Conservation (phyloP, 2,888 invertebrate genomes). For the Acanthacorydalis orientalis region DNA sequence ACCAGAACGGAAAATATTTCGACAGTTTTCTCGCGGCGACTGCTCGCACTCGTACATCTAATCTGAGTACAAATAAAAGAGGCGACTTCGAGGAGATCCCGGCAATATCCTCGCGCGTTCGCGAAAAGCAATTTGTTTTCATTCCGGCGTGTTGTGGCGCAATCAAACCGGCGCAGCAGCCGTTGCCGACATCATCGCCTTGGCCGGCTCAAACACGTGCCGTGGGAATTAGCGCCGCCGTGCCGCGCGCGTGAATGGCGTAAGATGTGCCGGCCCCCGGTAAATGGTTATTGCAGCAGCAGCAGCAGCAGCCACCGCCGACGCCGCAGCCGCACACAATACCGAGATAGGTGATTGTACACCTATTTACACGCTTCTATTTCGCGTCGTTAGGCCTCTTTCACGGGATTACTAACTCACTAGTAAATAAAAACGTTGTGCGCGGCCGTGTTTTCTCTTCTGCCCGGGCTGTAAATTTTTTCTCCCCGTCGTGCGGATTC, state of each 20-base stretch:
- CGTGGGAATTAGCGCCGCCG: constrained; percentile 19
- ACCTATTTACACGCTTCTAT: too few species aligned
- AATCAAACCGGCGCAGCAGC: constrained; percentile 14
- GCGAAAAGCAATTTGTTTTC: constrained; percentile 26
- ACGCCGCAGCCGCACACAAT: too few species aligned
- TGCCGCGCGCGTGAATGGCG: constrained; percentile 4
- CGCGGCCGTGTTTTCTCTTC: too few species aligned
- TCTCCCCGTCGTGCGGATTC: too few species aligned
- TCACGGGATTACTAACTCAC: too few species aligned
- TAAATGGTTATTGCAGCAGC: constrained; percentile 24
- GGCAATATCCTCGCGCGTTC: constrained; percentile 20
- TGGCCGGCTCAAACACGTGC: constrained; percentile 20
- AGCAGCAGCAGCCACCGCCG: constrained; percentile 1
- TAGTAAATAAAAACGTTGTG: too few species aligned
- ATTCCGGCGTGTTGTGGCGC: constrained; percentile 19
- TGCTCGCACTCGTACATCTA: background rate
- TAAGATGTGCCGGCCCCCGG: constrained; percentile 1
- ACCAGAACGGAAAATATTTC: too few species aligned
- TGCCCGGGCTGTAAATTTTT: too few species aligned
- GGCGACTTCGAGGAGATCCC: background rate
- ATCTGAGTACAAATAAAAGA: too few species aligned
- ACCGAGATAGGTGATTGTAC: too few species aligned
- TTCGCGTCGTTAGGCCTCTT: too few species aligned
- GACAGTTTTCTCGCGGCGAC: background rate
- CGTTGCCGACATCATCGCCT: constrained; percentile 22